phyloP scores from a whole-genome alignment of 1,140 invertebrate species.

The Microplitis demolitor region DNA sequence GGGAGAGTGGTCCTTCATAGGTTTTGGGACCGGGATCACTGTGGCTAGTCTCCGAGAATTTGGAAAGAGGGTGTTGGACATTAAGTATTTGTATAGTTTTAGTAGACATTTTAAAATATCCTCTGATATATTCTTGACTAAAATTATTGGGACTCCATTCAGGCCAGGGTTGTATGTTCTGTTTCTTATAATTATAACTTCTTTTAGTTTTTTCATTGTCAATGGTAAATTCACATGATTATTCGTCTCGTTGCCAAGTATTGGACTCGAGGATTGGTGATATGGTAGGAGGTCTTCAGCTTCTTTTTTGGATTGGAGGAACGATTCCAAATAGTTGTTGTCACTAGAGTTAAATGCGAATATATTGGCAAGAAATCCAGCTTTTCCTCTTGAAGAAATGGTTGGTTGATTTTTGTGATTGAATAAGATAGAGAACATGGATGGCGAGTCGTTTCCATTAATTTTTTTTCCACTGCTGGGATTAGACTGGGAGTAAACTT shows the following conservation, averaged over 20 bases:
- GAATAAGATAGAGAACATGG: too few relatives aligned
- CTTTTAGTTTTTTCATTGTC: neutral
- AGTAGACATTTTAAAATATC: constrained; percentile 27
- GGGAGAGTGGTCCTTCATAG: too few relatives aligned
- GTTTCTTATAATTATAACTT: neutral
- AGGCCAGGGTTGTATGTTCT: constrained; percentile 30
- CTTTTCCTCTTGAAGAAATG: neutral
- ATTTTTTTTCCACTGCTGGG: too few relatives aligned
- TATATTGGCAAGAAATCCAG: neutral
- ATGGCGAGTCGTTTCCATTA: too few relatives aligned
- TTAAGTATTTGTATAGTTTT: constrained; percentile 38
- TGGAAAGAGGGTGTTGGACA: constrained; percentile 36
- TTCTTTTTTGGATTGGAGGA: neutral
- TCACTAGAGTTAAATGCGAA: neutral
- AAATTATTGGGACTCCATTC: constrained; percentile 33
- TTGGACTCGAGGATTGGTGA: too few relatives aligned
- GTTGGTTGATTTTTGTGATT: too few relatives aligned
- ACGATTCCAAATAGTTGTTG: neutral
- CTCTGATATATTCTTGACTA: constrained; percentile 33
- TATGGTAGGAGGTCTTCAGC: neutral
- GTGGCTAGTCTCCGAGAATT: constrained; percentile 39
- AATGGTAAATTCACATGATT: neutral
- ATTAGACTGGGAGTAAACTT: too few relatives aligned
- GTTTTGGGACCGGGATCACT: constrained; percentile 45
- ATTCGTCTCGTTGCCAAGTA: neutral